A percentile compares a stretch with the other conserved stretches of the same genome.
These are phyloP conservation scores for Antechinus stuartii DNA, from an alignment of 2,113 vertebrate species.

Conservation along the genomic window DNA sequence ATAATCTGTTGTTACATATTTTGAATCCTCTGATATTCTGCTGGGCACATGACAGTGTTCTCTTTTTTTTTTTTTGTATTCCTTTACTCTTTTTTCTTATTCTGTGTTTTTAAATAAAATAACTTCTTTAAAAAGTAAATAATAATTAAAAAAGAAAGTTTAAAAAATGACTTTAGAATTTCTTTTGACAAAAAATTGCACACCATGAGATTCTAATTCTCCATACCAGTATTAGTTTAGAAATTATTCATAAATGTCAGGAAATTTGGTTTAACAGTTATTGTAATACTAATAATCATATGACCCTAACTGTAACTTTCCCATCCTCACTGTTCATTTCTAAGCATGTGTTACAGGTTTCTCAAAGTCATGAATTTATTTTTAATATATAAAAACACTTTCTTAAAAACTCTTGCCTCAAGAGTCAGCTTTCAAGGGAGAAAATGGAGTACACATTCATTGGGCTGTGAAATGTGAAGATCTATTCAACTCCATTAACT, in stretches of 20 bases:
- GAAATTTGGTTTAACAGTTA: slow-evolving; percentile 47
- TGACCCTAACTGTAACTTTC: slow-evolving; percentile 43
- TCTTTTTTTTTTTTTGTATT: no score
- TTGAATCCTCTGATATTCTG: no score
- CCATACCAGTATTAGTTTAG: slow-evolving; percentile 45
- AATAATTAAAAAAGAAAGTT: no score
- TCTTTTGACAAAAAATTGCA: slow-evolving; percentile 27
- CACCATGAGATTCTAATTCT: slow-evolving; percentile 6
- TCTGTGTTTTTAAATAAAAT: no score
- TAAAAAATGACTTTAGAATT: slow-evolving; percentile 67
- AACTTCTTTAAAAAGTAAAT: no score
- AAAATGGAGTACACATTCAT: slow-evolving; percentile 67
- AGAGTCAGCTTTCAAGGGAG: slow-evolving; percentile 51
- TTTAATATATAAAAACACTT: slow-evolving; percentile 59
- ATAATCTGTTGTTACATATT: no score
- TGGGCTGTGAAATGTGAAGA: slow-evolving; percentile 77
- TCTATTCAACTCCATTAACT: slow-evolving; percentile 79
- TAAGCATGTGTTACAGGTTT: slow-evolving; percentile 51
- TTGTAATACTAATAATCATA: slow-evolving; percentile 57
- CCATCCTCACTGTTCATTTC: slow-evolving; percentile 16
- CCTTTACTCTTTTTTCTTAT: no score
- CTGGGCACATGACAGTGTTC: no score
- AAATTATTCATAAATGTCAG: slow-evolving; percentile 62
- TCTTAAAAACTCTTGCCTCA: slow-evolving; percentile 43
- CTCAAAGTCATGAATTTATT: slow-evolving; percentile 48